phyloP scores from a whole-genome alignment of 2,797 vertebrate genomes.

The Halcyon smyrnensis region DNA sequence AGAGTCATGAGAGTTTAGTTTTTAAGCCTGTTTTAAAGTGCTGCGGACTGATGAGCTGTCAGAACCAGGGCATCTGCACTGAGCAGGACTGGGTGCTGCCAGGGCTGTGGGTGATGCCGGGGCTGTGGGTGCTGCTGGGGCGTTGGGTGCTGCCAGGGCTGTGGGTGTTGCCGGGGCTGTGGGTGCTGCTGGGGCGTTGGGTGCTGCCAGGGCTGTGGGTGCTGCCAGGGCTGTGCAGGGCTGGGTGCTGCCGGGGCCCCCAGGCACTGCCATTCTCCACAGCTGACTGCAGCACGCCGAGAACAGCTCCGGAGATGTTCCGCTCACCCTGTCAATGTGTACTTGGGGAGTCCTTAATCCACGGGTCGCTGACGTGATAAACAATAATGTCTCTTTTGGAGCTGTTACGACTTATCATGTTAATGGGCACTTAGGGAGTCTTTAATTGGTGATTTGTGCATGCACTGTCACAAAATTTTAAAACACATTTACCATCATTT shows the following conservation, averaged over 20 bases:
- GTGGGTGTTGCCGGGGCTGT: not conserved
- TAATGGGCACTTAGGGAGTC: slow-evolving; percentile 71
- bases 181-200: not conserved
- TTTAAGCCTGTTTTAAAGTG: not conserved
- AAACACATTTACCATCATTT: slow-evolving; percentile 66
- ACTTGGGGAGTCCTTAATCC: slow-evolving; percentile 74
- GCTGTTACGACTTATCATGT: slow-evolving; percentile 71
- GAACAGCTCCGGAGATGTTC: not conserved
- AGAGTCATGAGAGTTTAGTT: not conserved
- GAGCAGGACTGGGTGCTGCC: not conserved
- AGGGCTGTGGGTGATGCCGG: not conserved
- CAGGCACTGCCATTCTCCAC: not conserved
- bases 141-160: too few relatives aligned
- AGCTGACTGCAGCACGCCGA: not conserved
- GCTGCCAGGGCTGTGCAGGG: not conserved
- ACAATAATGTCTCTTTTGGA: slow-evolving; percentile 73
- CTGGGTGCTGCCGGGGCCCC: not conserved
- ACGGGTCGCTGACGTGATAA: slow-evolving; percentile 68
- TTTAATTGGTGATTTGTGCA: slow-evolving; percentile 78
- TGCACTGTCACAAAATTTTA: slow-evolving; percentile 70
- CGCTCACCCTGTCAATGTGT: slow-evolving; percentile 47
- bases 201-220: not conserved
- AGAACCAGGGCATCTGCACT: not conserved
- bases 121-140: not conserved
- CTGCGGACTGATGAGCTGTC: too few relatives aligned